Evolutionary conservation across 2,888 invertebrate genomes (phyloP).

Genomic region (Aphelenchoides bicaudatus): DNA sequence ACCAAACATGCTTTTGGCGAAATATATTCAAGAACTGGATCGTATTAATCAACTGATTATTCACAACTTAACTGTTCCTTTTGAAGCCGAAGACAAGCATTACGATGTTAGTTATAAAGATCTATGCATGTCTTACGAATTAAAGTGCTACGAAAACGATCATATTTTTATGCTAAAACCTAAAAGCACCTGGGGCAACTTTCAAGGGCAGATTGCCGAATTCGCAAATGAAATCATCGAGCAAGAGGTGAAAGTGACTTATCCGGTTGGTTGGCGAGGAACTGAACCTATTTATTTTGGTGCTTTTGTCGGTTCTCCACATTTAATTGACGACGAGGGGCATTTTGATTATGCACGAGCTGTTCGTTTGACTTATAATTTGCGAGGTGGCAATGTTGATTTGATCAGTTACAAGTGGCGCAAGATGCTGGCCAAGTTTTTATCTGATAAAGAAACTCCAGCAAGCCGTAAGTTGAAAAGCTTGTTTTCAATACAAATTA

Average conservation of each 20-base stretch:
- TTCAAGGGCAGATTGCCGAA: constrained; percentile 50
- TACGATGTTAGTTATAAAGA: constrained; percentile 72
- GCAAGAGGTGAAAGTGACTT: constrained; percentile 56
- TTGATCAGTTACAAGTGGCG: constrained; percentile 49
- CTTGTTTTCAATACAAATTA: not conserved
- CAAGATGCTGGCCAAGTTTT: constrained; percentile 44
- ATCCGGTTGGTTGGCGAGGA: constrained; percentile 60
- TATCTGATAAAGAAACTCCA: constrained; percentile 48
- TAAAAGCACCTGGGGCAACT: constrained; percentile 50
- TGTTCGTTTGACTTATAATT: constrained; percentile 56
- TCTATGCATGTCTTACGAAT: constrained; percentile 70
- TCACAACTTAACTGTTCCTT: constrained; percentile 53
- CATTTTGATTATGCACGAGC: constrained; percentile 58
- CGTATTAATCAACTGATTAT: constrained; percentile 55
- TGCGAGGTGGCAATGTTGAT: constrained; percentile 50
- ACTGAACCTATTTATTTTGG: constrained; percentile 60
- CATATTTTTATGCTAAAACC: constrained; percentile 64
- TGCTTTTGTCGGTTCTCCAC: constrained; percentile 51
- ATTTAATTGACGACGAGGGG: constrained; percentile 51
- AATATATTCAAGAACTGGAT: constrained; percentile 54
- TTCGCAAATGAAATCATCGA: constrained; percentile 56
- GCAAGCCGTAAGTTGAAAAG: constrained; percentile 39
- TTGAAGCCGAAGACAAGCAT: constrained; percentile 41
- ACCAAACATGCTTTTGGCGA: constrained; percentile 50
- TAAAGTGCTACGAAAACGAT: constrained; percentile 57